A percentile compares a stretch with the other conserved stretches of the same genome.
Evolutionary conservation across 2,797 vertebrate species (phyloP).

Genomic region (Cichlasoma orientale): DNA sequence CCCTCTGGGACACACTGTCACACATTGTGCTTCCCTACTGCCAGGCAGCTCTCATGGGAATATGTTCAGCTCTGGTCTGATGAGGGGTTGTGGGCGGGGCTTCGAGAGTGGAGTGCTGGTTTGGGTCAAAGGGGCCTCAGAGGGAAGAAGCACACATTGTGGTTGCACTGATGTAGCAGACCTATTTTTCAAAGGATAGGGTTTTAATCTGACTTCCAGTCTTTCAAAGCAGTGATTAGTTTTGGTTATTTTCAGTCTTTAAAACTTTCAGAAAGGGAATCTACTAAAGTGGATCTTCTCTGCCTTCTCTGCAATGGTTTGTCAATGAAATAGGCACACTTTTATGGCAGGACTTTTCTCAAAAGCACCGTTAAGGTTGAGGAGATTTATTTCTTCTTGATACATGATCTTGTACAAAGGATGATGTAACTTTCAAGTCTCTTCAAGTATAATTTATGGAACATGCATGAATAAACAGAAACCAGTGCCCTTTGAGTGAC

Average conservation of each 20-base stretch:
- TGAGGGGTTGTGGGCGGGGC: slow-evolving; percentile 12
- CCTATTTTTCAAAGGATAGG: neutral
- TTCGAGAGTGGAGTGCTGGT: neutral
- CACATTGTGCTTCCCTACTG: neutral
- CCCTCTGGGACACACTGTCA: slow-evolving; percentile 40
- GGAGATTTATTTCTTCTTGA: neutral
- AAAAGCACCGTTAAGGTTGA: neutral
- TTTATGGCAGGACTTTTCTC: neutral
- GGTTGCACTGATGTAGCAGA: neutral
- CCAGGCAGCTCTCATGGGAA: slow-evolving; percentile 15
- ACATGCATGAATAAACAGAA: neutral
- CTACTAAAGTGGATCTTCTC: neutral
- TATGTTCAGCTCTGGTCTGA: slow-evolving; percentile 30
- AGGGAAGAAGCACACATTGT: neutral
- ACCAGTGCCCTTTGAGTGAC: neutral
- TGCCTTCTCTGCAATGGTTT: neutral
- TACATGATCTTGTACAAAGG: neutral
- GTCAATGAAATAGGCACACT: neutral
- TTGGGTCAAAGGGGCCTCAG: slow-evolving; percentile 20
- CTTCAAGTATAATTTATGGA: neutral
- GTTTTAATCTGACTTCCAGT: slow-evolving; percentile 12
- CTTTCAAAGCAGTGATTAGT: neutral
- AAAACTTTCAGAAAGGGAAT: neutral
- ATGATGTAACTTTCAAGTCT: neutral
- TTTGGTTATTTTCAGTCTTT: neutral